A percentile compares a stretch with the other conserved stretches of the same genome.
phyloP scores from a whole-genome alignment of 2,113 vertebrate genomes.

The Anoplopoma fimbria region DNA sequence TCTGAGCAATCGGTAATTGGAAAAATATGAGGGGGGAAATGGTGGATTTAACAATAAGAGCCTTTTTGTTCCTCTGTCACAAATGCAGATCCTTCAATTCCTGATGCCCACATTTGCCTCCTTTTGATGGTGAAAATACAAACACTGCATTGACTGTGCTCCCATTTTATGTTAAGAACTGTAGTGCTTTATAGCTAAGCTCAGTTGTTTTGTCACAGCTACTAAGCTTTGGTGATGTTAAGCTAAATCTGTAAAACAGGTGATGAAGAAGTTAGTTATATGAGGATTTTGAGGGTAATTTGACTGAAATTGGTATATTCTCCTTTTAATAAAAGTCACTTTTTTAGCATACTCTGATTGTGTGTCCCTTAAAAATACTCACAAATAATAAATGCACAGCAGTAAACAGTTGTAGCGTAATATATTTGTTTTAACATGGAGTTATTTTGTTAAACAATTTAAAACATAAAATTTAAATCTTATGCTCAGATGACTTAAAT shows the following conservation, averaged over 20 bases:
- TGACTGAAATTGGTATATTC: not conserved
- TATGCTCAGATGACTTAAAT: not conserved
- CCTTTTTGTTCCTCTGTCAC: conserved; percentile 66
- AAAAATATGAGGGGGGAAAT: conserved; percentile 81
- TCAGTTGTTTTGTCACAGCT: not conserved
- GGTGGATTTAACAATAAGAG: conserved; percentile 73
- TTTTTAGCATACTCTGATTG: not conserved
- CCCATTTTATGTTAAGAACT: not conserved
- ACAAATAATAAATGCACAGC: not conserved
- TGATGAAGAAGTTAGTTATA: not conserved
- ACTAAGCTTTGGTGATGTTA: not conserved
- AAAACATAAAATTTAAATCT: not conserved
- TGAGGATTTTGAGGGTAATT: not conserved
- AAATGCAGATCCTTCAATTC: conserved; percentile 36
- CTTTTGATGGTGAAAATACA: conserved; percentile 22
- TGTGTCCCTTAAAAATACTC: not conserved
- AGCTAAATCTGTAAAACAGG: not conserved
- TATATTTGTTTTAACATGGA: not conserved
- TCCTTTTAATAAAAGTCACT: not conserved
- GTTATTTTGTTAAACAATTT: not conserved
- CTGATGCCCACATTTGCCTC: not conserved
- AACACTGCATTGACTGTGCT: conserved; percentile 4
- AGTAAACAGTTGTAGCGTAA: not conserved
- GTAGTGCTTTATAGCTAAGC: not conserved
- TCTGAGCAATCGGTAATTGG: conserved; percentile 79